Conservation (phyloP, 2,797 vertebrate species). For the Anas acuta region DNA sequence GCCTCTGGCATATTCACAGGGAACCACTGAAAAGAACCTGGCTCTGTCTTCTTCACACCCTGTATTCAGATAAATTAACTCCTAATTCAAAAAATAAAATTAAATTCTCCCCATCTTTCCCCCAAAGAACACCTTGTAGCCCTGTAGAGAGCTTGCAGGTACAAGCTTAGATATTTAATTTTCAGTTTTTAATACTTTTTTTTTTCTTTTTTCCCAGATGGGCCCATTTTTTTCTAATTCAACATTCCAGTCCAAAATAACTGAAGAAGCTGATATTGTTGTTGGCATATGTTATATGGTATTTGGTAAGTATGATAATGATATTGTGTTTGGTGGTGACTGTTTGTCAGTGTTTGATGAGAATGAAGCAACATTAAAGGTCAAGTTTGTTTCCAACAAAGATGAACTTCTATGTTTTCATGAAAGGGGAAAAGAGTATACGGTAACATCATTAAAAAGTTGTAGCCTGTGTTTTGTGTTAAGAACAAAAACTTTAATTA, state of each 20-base stretch:
- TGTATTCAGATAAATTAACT: not conserved
- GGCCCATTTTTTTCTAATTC: not conserved
- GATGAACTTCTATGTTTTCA: not conserved
- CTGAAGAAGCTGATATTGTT: constrained; percentile 40
- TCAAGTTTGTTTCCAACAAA: not conserved
- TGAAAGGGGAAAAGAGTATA: not conserved
- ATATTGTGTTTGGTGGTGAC: no score
- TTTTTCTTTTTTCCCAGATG: constrained; percentile 30
- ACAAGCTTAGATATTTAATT: not conserved
- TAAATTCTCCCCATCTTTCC: not conserved
- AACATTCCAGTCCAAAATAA: constrained; percentile 52
- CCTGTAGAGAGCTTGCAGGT: not conserved
- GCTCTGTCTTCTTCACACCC: not conserved
- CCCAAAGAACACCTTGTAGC: not conserved
- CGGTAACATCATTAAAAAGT: not conserved
- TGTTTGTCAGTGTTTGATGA: not conserved
- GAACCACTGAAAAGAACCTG: not conserved
- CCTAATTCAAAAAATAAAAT: not conserved
- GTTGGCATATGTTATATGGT: constrained; percentile 34
- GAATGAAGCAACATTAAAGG: not conserved
- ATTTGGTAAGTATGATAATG: constrained; percentile 23
- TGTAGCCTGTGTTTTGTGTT: not conserved
- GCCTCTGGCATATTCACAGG: not conserved
- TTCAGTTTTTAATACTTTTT: not conserved
- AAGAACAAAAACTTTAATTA: not conserved